Base-by-base conservation (phyloP, 2,113 vertebrate species). In the Thomomys bottae region DNA sequence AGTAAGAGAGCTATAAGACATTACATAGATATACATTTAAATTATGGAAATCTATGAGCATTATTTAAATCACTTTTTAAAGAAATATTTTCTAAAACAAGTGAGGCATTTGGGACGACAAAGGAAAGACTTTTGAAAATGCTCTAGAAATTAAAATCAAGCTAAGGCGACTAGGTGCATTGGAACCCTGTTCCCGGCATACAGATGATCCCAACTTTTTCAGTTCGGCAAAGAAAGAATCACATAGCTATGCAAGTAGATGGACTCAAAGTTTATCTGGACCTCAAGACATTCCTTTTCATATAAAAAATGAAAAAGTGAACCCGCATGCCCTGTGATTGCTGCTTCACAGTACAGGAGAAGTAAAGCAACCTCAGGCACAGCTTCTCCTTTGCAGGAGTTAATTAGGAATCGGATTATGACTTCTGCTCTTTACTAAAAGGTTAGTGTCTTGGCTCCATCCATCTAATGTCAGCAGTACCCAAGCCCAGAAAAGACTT, bases 161-260 rank as follows among this genome's bases (percentile, higher is more conserved):
- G 54, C 59, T 71, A 64, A 3, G 42, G 17, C 42, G 28, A 23
- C 4, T 7, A 11, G 8, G 3, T 70, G 61, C 79, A 32, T 34
- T 7, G 49, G 57, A 54, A 36, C 63, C 57, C 32, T 1, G 32
- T 42, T 9, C 8, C 67, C 34, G 14, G 23, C 18, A 72, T 61
- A 63, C n/a, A 34, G 63, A 70, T 24, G 34, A 77, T 67, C 83
- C 24, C 73, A 34, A 32, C 63, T 84, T 89, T 76, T 87, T 59
- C 81, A 96, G 40, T 17, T 94, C 89, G 87, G 68, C 87, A 91
- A 78, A 84, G 61, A 23, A 34, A 82, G 64, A 61, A 57, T 26
- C 81, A 36, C 0, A 23, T 84, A 94, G 89, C 93, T 87, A 84
- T 87, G 73, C 40, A 88, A 89, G 82, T 84, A 93, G 61, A 93